Evolutionary conservation across 2,888 invertebrate genomes (phyloP).

Genomic region (Hydrotaea diabolus): DNA sequence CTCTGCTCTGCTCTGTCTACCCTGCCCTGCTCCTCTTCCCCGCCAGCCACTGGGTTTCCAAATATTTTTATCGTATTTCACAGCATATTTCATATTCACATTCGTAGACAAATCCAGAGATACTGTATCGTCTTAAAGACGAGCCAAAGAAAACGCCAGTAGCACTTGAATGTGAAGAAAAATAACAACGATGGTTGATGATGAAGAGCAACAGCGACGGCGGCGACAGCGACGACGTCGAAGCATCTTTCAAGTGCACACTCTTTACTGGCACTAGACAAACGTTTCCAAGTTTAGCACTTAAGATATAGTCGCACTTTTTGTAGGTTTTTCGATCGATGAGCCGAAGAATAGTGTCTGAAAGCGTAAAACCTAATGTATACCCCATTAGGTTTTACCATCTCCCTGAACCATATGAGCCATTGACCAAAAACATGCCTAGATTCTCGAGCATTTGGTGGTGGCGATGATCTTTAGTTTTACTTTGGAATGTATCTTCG

Average conservation of each 20-base stretch:
- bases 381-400: no score
- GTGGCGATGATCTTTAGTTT: background rate
- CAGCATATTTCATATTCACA: slow-evolving; percentile 37
- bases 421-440: slow-evolving; percentile 1
- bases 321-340: background rate
- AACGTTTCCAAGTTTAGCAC: slow-evolving; percentile 64
- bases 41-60: background rate
- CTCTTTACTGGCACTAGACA: slow-evolving; percentile 62
- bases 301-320: slow-evolving; percentile 38
- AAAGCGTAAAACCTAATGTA: slow-evolving; percentile 62
- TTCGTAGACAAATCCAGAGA: background rate
- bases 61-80: slow-evolving; percentile 57
- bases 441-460: background rate
- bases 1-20: background rate
- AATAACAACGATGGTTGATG: slow-evolving; percentile 16
- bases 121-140: slow-evolving; percentile 34
- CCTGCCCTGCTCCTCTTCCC: no score
- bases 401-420: slow-evolving; percentile 6
- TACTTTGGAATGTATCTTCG: background rate
- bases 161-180: slow-evolving; percentile 64
- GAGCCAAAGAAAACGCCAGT: slow-evolving; percentile 64
- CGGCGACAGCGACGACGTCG: background rate
- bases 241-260: slow-evolving; percentile 52
- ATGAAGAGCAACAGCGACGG: background rate
- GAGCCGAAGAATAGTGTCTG: slow-evolving; percentile 48